Base-by-base conservation (phyloP, 2,888 invertebrate species). In the Sphaeridia pumilis region DNA sequence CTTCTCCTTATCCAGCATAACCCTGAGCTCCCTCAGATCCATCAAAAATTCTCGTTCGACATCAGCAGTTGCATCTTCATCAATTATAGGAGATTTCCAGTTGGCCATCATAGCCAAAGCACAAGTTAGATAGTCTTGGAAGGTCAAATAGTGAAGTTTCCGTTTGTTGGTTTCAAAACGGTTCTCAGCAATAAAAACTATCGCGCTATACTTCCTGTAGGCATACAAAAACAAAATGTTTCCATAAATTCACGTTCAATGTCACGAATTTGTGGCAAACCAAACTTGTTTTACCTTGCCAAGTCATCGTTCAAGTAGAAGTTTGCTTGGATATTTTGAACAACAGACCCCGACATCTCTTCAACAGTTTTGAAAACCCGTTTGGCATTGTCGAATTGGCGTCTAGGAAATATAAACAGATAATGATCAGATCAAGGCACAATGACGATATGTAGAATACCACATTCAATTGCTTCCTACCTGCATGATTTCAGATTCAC, bases 361-460 rank as follows among this genome's bases (percentile, higher is more conserved):
- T 95, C 94, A 0, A 94, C 89, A 0, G 80, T 77, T 69, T 92
- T 92, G 69, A 87, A 93, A 42, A 95, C 84, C 49, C 90, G 75
- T 61, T 93, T 89, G 0, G 93, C 84, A 70, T 95, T 95, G 71
- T 94, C 94, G 73, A 92, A 95, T 74, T 94, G 87, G 0, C 89
- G 77, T 12, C 87, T 80, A 65, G 71, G 73, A 28, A 53, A 20
- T 26, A 12, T 4, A n/a, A n/a, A n/a, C n/a, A n/a, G n/a, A n/a
- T n/a, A n/a, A n/a, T n/a, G n/a, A n/a, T n/a, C n/a, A n/a, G n/a
- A n/a, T n/a, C n/a, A n/a, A n/a, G n/a, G n/a, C n/a, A n/a, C n/a
- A n/a, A n/a, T n/a, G n/a, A n/a, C n/a, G n/a, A n/a, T n/a, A n/a
- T n/a, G n/a, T n/a, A n/a, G n/a, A n/a, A n/a, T n/a, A n/a, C n/a